These are phyloP conservation scores for Dione vanillae DNA, from an alignment of 2,888 invertebrate species.

Conservation along the genomic window DNA sequence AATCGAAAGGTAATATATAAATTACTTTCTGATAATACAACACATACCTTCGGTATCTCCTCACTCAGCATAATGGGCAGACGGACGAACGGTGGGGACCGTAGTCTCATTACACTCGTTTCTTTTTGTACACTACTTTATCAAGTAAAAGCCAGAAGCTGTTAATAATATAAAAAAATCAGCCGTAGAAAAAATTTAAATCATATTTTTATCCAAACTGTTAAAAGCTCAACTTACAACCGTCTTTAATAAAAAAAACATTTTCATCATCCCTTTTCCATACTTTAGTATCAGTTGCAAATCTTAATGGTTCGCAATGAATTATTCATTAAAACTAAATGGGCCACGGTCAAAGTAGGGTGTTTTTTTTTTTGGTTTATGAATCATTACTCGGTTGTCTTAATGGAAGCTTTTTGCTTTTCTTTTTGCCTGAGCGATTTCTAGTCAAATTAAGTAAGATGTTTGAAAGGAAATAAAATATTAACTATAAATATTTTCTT, in stretches of 20 bases:
- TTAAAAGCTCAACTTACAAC: too few species aligned
- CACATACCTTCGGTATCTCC: too few species aligned
- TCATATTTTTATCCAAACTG: too few species aligned
- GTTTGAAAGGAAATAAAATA: background rate
- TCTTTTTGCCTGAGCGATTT: constrained; percentile 12
- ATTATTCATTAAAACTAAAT: constrained; percentile 40
- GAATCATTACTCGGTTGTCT: constrained; percentile 7
- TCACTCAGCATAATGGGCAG: too few species aligned
- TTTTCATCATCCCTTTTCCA: constrained; percentile 9
- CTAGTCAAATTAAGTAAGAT: background rate
- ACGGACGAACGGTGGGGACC: too few species aligned
- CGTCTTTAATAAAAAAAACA: background rate
- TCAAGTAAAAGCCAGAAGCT: too few species aligned
- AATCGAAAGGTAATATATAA: too few species aligned
- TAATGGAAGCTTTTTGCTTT: constrained; percentile 1
- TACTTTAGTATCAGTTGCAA: constrained; percentile 36
- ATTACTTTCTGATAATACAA: too few species aligned
- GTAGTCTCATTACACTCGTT: too few species aligned
- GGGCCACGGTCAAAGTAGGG: constrained; percentile 23
- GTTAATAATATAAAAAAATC: too few species aligned
- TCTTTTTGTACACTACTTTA: too few species aligned
- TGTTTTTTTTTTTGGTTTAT: constrained; percentile 19
- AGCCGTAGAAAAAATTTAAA: too few species aligned
- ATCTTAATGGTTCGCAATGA: constrained; percentile 30
- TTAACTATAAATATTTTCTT: background rate